A percentile compares a stretch with the other conserved stretches of the same genome.
These are phyloP conservation scores for Dromius quadrimaculatus DNA, from an alignment of 2,888 invertebrate genomes.

Conservation along the genomic window DNA sequence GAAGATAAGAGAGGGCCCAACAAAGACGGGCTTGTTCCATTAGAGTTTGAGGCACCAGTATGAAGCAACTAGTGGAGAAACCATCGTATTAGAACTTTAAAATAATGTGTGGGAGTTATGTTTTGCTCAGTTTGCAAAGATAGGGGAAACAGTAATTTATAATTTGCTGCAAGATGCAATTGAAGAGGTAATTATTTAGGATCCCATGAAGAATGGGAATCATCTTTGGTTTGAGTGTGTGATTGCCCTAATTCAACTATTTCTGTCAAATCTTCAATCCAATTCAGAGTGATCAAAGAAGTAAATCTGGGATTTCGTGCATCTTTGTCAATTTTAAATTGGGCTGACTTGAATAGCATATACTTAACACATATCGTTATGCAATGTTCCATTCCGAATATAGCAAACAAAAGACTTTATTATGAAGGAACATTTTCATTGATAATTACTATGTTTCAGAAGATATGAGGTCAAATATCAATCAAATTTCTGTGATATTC, in stretches of 20 bases:
- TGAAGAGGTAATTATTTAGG: no score
- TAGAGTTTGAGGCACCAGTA: background rate
- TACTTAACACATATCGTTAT: background rate
- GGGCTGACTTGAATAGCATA: no score
- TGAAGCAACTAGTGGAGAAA: background rate
- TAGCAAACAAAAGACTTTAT: slow-evolving; percentile 15
- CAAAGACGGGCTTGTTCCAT: slow-evolving; percentile 11
- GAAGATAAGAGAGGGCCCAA: slow-evolving; percentile 4
- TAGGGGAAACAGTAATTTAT: background rate
- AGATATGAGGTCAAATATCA: slow-evolving; percentile 15
- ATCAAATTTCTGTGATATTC: background rate
- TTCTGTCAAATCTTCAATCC: no score
- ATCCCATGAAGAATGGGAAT: no score
- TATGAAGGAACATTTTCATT: slow-evolving; percentile 9
- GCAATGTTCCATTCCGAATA: slow-evolving; percentile 10
- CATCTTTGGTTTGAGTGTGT: no score
- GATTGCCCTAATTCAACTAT: no score
- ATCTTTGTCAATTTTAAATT: no score
- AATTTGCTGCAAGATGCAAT: no score
- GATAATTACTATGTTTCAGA: slow-evolving; percentile 9
- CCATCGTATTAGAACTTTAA: no score
- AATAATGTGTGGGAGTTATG: background rate
- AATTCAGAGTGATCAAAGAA: no score
- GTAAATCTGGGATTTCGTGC: no score
- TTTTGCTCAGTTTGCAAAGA: background rate